Evolutionary conservation across 2,888 invertebrate genomes (phyloP), one percentile per base, ranked within the genome.

Genomic region (Bedellia somnulentella): DNA sequence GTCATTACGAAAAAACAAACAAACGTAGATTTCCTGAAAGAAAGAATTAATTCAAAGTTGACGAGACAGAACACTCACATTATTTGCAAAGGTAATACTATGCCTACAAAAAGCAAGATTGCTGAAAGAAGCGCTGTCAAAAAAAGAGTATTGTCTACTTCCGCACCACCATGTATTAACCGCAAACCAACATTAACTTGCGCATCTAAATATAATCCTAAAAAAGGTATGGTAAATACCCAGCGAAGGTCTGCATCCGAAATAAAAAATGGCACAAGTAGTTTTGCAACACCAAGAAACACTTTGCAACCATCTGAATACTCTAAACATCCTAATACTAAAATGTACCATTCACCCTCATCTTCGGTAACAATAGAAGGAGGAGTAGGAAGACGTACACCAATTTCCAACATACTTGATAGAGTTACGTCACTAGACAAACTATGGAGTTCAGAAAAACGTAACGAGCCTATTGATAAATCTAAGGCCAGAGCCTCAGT

Each of bases 1-100:
- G 53, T 64, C 6, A 52, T 57, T 16, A 57, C 43, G 12, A 45
- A 40, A 34, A 44, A 46, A 2, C 55, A 61, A 39, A 60, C 81
- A 1, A 85, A 82, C 46, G 80, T 85, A 1, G 79, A 81, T 39
- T 80, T 77, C 44, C 49, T 84, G 1, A 79, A 79, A 46, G 81
- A 85, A 33, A 80, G 81, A 62, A 76, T 85, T 34, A 80, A 77
- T 35, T 67, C 76, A 36, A 84, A 82, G 45, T 51, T 84, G 18
- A 71, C 73, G 2, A 57, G 75, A 37, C 70, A 75, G 46, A 70
- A 68, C 35, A 75, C 75, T 17, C 75, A 75, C 25, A 59, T 67
- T 23, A 56, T 75, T 33, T 46, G 47, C 33, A 49, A 52, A 45
- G 31, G 35, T 37, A 31, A 31, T 9, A 26, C 32, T 21, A 35